Base-by-base conservation (phyloP, 2,797 vertebrate genomes). In the Ficedula albicollis region DNA sequence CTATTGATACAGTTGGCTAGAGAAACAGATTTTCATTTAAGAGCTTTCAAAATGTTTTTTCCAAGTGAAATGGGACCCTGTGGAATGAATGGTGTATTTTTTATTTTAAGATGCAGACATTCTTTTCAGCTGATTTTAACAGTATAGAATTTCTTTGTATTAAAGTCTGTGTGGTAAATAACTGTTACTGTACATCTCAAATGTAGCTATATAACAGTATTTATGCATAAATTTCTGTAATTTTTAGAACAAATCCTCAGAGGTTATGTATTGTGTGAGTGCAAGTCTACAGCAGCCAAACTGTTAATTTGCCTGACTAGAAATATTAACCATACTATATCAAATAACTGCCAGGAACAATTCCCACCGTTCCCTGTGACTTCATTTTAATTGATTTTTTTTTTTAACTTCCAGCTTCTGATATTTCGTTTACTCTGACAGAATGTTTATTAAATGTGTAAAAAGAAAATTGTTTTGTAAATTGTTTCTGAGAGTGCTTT, bases 371-470 rank as follows among this genome's bases (percentile, higher is more conserved):
- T 98, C 98, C 96, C 98, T 18, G 98, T 99, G 98, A 99, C 98
- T 99, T 98, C 97, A 97, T 99, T 99, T 99, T 99, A 99, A 99
- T 99, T 99, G 99, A 99, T 99, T 99, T 98, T 99, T 99, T 98
- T 96, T 85, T 98, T 96, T 96, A 98, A 98, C 98, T 98, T 98
- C 98, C 93, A 97, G 98, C 98, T 97, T 96, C 95, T 97, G 97
- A 99, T 98, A 99, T 99, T 98, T 98, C 96, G 98, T 99, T 99
- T 98, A 97, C 98, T 98, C 95, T 98, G 98, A 98, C 98, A 98
- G 97, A 98, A 98, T 98, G 98, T 99, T 99, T 99, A 99, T 99
- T 99, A 99, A 99, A 98, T 97, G 97, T 97, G 98, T 98, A 98
- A 98, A 98, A 98, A 98, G 98, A 98, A 98, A 98, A 98, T 98